Percentiles rank a stretch among this genome's conserved stretches.
phyloP scores from a whole-genome alignment of 92 coral and sea anemone species.

The Porites evermanni region DNA sequence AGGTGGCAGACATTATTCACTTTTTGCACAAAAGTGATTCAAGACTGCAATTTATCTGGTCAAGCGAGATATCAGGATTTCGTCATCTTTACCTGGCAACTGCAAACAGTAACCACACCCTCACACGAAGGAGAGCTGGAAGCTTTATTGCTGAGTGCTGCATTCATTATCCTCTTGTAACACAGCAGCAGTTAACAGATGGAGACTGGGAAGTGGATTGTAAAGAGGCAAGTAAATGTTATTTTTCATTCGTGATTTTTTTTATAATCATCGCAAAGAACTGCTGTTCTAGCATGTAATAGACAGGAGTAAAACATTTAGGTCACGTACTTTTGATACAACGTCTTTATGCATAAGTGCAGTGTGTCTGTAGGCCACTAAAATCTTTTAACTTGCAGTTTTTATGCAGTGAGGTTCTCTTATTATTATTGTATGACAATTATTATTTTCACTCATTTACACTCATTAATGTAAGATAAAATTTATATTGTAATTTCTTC shows the following conservation, averaged over 20 bases:
- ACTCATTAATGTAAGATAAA: no score
- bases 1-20: slow-evolving; percentile 92
- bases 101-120: slow-evolving; percentile 74
- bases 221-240: slow-evolving; percentile 72
- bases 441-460: no score
- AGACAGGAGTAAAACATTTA: no score
- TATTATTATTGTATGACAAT: no score
- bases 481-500: background rate
- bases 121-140: slow-evolving; percentile 74
- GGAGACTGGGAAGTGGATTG: slow-evolving; percentile 99
- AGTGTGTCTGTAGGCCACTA: no score
- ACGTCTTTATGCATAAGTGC: no score
- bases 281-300: no score
- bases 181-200: slow-evolving; percentile 92
- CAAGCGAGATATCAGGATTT: slow-evolving; percentile 96
- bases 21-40: slow-evolving; percentile 68
- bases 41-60: slow-evolving; percentile 91
- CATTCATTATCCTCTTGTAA: slow-evolving; percentile 90
- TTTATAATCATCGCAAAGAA: background rate
- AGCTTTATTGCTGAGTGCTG: slow-evolving; percentile 74
- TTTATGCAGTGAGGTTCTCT: no score
- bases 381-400: no score
- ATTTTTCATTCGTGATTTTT: background rate
- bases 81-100: slow-evolving; percentile 94
- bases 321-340: no score